Percentiles rank a stretch among this genome's conserved stretches.
These are phyloP conservation scores for Leucophenga maculata DNA, from an alignment of 2,888 invertebrate genomes.

Conservation along the genomic window DNA sequence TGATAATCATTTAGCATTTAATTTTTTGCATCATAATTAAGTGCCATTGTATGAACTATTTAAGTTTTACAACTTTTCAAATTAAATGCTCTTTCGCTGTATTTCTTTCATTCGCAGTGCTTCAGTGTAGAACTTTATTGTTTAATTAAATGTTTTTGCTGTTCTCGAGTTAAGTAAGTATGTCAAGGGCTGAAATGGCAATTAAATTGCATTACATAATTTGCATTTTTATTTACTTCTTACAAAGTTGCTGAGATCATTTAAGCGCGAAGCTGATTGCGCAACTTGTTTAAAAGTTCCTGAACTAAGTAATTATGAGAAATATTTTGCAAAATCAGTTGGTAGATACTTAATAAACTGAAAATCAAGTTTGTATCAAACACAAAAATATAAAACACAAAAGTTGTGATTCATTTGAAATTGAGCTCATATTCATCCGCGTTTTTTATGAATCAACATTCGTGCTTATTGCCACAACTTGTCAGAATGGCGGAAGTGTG, in stretches of 20 bases:
- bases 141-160: constrained; percentile 7
- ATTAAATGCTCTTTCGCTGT: constrained; percentile 39
- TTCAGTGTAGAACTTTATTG: too few relatives aligned
- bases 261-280: too few relatives aligned
- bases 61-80: constrained; percentile 52
- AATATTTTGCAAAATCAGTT: not conserved
- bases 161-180: constrained; percentile 20
- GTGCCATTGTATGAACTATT: constrained; percentile 43
- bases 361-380: not conserved
- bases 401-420: constrained; percentile 41
- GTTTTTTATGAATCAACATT: constrained; percentile 8
- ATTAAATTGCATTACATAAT: constrained; percentile 27
- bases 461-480: constrained; percentile 15
- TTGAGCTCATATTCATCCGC: constrained; percentile 19
- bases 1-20: constrained; percentile 49
- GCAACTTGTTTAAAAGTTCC: too few relatives aligned
- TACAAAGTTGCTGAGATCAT: not conserved
- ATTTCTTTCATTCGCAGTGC: too few relatives aligned
- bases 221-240: not conserved
- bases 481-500: constrained; percentile 10
- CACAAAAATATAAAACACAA: not conserved
- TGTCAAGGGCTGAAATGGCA: constrained; percentile 19
- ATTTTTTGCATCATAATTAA: constrained; percentile 20
- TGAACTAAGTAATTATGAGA: not conserved
- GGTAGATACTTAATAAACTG: not conserved